Evolutionary conservation across 2,888 invertebrate genomes (phyloP).

Genomic region (Lysandra bellargus): DNA sequence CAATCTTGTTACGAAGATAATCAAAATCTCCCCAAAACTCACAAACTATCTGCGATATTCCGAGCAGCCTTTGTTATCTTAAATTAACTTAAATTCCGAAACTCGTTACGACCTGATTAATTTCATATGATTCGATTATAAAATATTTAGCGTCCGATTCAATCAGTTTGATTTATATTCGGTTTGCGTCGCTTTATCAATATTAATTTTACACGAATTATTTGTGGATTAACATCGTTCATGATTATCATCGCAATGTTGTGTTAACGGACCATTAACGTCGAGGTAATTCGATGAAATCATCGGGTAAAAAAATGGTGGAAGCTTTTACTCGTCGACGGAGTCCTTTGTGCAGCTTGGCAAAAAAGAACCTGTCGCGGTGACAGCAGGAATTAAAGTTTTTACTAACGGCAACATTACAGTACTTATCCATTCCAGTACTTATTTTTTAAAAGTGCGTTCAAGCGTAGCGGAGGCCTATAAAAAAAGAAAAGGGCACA

Average conservation of each 20-base stretch:
- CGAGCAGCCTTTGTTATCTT: slow-evolving; percentile 6
- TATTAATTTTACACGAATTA: slow-evolving; percentile 26
- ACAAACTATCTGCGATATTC: background rate
- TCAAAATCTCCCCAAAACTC: slow-evolving; percentile 1
- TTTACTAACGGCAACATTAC: too few relatives aligned
- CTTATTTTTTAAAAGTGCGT: too few relatives aligned
- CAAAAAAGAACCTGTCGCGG: too few relatives aligned
- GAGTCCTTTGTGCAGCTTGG: too few relatives aligned
- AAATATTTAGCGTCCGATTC: slow-evolving; percentile 33
- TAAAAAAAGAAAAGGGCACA: too few relatives aligned
- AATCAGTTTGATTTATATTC: slow-evolving; percentile 36
- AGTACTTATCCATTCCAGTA: too few relatives aligned
- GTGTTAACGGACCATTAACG: background rate
- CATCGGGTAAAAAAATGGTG: too few relatives aligned
- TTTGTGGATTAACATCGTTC: slow-evolving; percentile 6
- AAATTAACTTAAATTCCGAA: slow-evolving; percentile 33
- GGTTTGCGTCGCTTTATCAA: slow-evolving; percentile 16
- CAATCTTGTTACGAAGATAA: slow-evolving; percentile 2
- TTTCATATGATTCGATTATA: slow-evolving; percentile 33
- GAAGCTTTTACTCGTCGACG: too few relatives aligned
- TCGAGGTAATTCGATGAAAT: background rate
- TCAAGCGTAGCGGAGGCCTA: too few relatives aligned
- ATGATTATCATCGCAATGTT: background rate
- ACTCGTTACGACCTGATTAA: slow-evolving; percentile 34
- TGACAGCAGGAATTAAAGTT: too few relatives aligned